Evolutionary conservation across 2,113 vertebrate species (phyloP).

Genomic region (Oncorhynchus masou): DNA sequence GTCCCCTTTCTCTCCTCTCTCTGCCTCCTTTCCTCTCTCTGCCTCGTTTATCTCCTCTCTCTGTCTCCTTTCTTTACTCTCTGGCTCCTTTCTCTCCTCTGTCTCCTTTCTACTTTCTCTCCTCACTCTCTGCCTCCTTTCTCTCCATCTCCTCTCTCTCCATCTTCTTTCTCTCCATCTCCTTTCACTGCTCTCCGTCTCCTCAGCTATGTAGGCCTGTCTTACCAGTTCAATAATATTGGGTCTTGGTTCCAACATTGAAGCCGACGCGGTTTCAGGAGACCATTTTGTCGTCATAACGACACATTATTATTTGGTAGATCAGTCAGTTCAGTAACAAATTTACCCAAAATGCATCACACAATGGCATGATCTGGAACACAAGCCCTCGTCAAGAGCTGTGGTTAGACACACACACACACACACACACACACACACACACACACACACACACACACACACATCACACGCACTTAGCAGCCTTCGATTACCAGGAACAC

Average conservation of each 20-base stretch:
- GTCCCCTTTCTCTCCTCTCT: background rate
- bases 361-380: no score
- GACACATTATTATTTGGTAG: background rate
- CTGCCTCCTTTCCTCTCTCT: background rate
- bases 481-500: slow-evolving; percentile 61
- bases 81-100: background rate
- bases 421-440: slow-evolving; percentile 44
- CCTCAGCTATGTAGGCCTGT: background rate
- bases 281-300: background rate
- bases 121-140: background rate
- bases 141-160: background rate
- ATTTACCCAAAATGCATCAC: background rate
- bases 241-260: no score
- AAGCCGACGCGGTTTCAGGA: no score
- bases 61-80: background rate
- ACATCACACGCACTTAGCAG: background rate
- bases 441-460: slow-evolving; percentile 20
- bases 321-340: background rate
- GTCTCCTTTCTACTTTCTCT: background rate
- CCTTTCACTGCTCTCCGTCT: background rate
- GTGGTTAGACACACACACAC: slow-evolving; percentile 13
- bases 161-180: background rate
- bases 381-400: background rate
- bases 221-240: no score
- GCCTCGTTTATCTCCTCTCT: no score